phyloP scores from a whole-genome alignment of 2,797 vertebrate species.

The Dendrocincla fuliginosa region DNA sequence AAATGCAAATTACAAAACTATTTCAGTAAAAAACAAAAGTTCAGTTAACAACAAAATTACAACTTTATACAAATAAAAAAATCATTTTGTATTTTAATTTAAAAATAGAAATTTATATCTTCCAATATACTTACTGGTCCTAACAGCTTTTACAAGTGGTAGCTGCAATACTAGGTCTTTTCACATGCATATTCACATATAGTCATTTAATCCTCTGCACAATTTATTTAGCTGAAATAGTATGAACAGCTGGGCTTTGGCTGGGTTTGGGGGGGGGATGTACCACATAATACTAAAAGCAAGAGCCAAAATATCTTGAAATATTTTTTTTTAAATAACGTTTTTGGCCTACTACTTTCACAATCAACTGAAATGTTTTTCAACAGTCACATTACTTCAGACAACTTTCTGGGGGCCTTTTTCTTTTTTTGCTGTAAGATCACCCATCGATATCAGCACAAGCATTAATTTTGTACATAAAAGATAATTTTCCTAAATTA shows the following conservation, averaged over 20 bases:
- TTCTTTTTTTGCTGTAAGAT: not conserved
- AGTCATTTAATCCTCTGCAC: constrained; percentile 2
- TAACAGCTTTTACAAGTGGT: constrained; percentile 22
- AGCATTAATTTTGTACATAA: not conserved
- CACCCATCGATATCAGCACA: not conserved
- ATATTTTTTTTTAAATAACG: not conserved
- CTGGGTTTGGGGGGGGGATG: not conserved
- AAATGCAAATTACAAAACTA: constrained; percentile 76
- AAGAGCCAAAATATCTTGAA: not conserved
- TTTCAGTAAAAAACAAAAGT: constrained; percentile 76
- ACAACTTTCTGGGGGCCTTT: not conserved
- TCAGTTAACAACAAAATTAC: constrained; percentile 73
- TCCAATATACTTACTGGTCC: constrained; percentile 52
- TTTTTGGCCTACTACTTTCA: not conserved
- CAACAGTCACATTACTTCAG: not conserved
- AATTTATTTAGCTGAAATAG: constrained; percentile 32
- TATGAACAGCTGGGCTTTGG: not conserved
- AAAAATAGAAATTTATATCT: constrained; percentile 65
- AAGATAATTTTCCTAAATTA: not conserved
- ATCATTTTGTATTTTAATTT: constrained; percentile 28
- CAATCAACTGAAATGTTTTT: not conserved
- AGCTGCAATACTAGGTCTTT: constrained; percentile 59
- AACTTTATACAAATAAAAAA: constrained; percentile 75
- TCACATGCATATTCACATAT: constrained; percentile 4
- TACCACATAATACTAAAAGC: not conserved